A percentile compares a stretch with the other conserved stretches of the same genome.
Conservation (phyloP, 2,113 vertebrate species). For the Daubentonia madagascariensis region DNA sequence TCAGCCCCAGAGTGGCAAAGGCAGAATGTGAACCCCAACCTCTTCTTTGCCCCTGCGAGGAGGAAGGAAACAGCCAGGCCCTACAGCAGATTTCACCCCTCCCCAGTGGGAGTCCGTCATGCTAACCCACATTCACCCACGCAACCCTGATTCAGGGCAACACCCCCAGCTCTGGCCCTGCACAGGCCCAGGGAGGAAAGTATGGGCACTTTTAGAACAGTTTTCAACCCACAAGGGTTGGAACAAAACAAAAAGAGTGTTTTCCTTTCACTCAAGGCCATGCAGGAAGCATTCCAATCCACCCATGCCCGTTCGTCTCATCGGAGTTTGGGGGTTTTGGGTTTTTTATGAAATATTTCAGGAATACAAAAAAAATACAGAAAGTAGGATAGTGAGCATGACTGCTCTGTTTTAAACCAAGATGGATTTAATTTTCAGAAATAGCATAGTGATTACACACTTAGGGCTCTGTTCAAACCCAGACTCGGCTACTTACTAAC, state of each 20-base stretch:
- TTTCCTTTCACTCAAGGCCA: background rate
- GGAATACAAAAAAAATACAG: background rate
- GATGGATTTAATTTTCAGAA: background rate
- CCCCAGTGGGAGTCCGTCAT: fast-evolving
- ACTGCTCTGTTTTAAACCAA: background rate
- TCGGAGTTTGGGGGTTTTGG: background rate
- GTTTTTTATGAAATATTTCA: background rate
- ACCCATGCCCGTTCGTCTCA: background rate
- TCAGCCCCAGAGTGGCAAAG: background rate
- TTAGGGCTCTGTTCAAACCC: background rate
- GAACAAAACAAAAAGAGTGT: background rate
- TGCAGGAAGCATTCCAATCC: background rate
- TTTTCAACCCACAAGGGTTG: background rate
- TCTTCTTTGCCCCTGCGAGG: background rate
- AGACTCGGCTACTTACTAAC: background rate
- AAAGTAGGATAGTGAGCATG: background rate
- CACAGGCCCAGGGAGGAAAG: background rate
- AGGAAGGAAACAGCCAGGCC: background rate
- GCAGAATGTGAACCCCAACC: background rate
- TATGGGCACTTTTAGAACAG: background rate
- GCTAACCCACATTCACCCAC: background rate
- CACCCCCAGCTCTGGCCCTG: background rate
- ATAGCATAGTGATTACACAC: background rate
- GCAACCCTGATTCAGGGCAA: background rate
- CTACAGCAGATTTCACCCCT: background rate